Conservation (phyloP, 2,113 vertebrate species). For the Solea senegalensis region DNA sequence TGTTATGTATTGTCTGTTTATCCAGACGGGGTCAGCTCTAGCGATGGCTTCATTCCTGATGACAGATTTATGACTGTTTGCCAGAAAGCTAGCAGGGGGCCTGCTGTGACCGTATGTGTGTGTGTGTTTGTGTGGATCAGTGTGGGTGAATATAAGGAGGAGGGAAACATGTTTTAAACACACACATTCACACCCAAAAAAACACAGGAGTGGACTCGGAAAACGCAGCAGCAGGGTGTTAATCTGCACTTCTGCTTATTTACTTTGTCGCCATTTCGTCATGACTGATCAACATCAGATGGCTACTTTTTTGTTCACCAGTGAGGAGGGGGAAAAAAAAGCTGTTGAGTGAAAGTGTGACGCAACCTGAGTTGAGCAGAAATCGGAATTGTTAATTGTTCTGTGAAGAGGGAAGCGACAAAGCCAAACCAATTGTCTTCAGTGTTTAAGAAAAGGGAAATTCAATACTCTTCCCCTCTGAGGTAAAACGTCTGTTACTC, state of each 20-base stretch:
- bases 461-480: constrained; percentile 61
- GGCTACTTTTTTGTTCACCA: constrained; percentile 48
- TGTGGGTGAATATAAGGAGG: constrained; percentile 37
- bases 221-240: constrained; percentile 58
- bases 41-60: constrained; percentile 80
- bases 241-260: constrained; percentile 66
- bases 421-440: constrained; percentile 51
- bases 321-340: constrained; percentile 8
- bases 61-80: constrained; percentile 84
- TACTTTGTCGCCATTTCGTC: constrained; percentile 60
- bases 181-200: constrained; percentile 71
- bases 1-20: constrained; percentile 80
- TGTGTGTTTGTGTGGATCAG: constrained; percentile 12
- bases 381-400: constrained; percentile 56
- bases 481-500: constrained; percentile 38
- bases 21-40: constrained; percentile 78
- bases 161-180: constrained; percentile 76
- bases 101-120: constrained; percentile 56
- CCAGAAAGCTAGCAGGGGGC: constrained; percentile 78
- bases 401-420: constrained; percentile 55
- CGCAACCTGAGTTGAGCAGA: constrained; percentile 26
- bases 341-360: constrained; percentile 7
- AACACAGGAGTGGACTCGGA: constrained; percentile 73
- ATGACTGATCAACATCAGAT: constrained; percentile 63
- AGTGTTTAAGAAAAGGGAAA: constrained; percentile 69